Base-by-base conservation (phyloP, 2,888 invertebrate species). In the Xylophagus ater region DNA sequence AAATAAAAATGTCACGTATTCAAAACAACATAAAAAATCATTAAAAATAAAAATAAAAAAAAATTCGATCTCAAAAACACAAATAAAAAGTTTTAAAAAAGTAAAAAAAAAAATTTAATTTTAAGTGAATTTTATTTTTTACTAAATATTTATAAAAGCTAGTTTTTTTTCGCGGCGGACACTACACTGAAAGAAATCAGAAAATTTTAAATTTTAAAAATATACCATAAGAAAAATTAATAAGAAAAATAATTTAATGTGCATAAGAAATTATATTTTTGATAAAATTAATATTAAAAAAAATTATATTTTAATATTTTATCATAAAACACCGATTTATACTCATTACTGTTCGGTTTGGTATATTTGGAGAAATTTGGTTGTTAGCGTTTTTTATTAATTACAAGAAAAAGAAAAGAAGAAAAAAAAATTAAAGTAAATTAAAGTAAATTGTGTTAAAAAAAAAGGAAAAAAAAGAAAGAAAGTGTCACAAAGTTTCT, bases 311-410 rank as follows among this genome's bases (percentile, higher is more conserved):
- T 41, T 45, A 34, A 30, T 43, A 37, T 48, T 48, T 41, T 48
- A 40, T 44, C 45, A 47, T 40, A 47, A 47, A 34, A 45, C 47
- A 36, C 47, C n/a, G n/a, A n/a, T 46, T 40, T 49, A 49, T 37
- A 49, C 49, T 31, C 49, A 47, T 29, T 47, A 46, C 36, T 49
- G 49, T 40, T 49, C 49, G 14, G 47, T 49, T 42, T 49, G 49
- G 49, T 47, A 49, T 45, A 46, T 49, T 13, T 24, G 15, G 17
- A 30, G 9, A 10, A 39, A 39, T 39, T 33, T 32, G 26, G 32
- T 33, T 26, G 25, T n/a, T n/a, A n/a, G n/a, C n/a, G n/a, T n/a
- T n/a, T 33, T 33, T 34, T 28, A 26, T 15, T 19, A 15, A 26
- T n/a, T 10, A 21, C 15, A 24, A n/a, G 17, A 12, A 18, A 21